A percentile compares a stretch with the other conserved stretches of the same genome.
Conservation (phyloP, 2,888 invertebrate genomes). For the Diabrotica balteata region DNA sequence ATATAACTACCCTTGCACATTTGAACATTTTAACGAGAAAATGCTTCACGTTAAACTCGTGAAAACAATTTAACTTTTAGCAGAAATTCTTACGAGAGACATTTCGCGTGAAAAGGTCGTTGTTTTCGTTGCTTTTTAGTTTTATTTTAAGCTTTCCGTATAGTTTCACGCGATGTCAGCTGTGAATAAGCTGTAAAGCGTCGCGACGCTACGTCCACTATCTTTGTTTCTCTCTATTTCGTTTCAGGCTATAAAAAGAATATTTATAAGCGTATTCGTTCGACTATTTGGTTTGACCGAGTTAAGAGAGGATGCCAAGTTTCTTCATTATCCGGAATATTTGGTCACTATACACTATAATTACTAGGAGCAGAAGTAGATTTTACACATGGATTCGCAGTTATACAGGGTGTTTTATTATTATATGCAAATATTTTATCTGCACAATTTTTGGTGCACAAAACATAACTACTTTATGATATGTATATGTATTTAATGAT, state of each 20-base stretch:
- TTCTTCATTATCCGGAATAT: too few species aligned
- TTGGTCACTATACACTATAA: too few species aligned
- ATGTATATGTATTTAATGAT: too few species aligned
- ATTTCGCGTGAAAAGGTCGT: conserved; percentile 2
- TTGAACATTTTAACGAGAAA: neutral
- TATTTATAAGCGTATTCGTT: conserved; percentile 9
- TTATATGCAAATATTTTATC: too few species aligned
- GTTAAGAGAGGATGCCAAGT: too few species aligned
- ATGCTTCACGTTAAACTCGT: neutral
- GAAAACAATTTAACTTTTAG: conserved; percentile 2
- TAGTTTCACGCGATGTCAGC: conserved; percentile 10
- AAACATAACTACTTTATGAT: too few species aligned
- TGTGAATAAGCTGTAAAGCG: conserved; percentile 1
- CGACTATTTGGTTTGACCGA: neutral
- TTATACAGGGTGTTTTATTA: too few species aligned
- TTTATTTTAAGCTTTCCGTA: conserved; percentile 1
- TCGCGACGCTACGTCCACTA: conserved; percentile 1
- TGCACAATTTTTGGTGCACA: too few species aligned
- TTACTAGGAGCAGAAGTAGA: too few species aligned
- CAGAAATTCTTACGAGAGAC: neutral
- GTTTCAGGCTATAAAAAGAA: neutral
- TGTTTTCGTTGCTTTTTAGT: conserved; percentile 3
- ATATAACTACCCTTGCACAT: conserved; percentile 10
- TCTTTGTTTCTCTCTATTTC: neutral
- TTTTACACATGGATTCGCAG: too few species aligned